Percentiles rank a stretch among this genome's conserved stretches.
Conservation (phyloP, 2,113 vertebrate genomes). For the Entelurus aequoreus region DNA sequence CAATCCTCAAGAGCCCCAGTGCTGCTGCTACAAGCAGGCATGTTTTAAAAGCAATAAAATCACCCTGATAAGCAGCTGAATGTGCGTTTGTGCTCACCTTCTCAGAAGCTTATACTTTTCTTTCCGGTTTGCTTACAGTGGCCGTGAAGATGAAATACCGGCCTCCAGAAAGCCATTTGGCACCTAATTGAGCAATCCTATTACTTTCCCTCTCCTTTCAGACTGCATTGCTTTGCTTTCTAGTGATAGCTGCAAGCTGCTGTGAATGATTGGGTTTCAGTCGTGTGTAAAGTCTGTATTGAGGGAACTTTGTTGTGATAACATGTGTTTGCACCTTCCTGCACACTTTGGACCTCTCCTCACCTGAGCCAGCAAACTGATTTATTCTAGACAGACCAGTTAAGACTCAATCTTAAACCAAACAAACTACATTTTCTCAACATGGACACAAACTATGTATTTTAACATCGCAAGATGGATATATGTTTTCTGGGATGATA, state of each 20-base stretch:
- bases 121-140: constrained; percentile 64
- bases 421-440: constrained; percentile 25
- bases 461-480: neutral
- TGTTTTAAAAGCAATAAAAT: constrained; percentile 69
- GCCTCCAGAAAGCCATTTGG: constrained; percentile 76
- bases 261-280: constrained; percentile 59
- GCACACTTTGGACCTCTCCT: constrained; percentile 27
- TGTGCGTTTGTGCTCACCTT: constrained; percentile 61
- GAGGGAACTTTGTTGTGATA: constrained; percentile 61
- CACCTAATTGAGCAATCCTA: constrained; percentile 78
- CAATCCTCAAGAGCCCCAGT: constrained; percentile 39
- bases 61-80: constrained; percentile 61
- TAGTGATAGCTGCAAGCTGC: constrained; percentile 54
- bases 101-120: constrained; percentile 55
- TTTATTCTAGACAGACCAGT: constrained; percentile 44
- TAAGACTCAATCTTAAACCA: constrained; percentile 33
- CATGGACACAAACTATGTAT: constrained; percentile 2
- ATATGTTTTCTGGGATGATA: constrained; percentile 7
- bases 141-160: constrained; percentile 74
- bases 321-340: constrained; percentile 19
- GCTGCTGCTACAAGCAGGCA: constrained; percentile 40
- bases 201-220: constrained; percentile 72
- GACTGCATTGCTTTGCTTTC: constrained; percentile 67
- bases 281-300: constrained; percentile 47
- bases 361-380: constrained; percentile 44